Conservation (phyloP, 2,113 vertebrate genomes). For the Regulus satrapa region DNA sequence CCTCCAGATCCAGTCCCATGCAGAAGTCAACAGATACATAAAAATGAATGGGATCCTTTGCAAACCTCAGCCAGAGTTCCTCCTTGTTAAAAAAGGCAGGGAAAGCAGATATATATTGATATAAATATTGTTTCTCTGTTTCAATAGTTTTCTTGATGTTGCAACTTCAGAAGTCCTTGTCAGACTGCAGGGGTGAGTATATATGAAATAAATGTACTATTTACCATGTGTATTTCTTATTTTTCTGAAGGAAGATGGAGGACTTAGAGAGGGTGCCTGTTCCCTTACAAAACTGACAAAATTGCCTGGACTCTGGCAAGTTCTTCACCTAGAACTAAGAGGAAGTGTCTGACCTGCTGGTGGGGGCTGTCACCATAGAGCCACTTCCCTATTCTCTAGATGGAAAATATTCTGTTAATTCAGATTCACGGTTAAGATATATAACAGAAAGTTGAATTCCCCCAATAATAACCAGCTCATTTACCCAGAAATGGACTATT, state of each 20-base stretch:
- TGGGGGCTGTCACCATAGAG: neutral
- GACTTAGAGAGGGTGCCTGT: neutral
- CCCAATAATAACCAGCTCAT: neutral
- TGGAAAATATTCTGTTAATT: neutral
- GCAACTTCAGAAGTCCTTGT: neutral
- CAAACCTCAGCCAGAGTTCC: neutral
- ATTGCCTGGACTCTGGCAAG: neutral
- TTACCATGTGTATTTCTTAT: neutral
- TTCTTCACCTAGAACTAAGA: neutral
- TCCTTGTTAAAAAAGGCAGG: neutral
- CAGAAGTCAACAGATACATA: neutral
- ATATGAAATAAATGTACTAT: neutral
- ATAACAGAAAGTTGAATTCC: neutral
- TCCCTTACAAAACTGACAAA: neutral
- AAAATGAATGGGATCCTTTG: neutral
- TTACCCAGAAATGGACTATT: neutral
- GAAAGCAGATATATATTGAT: neutral
- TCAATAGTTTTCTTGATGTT: neutral
- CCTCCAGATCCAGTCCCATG: neutral
- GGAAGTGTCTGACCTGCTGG: neutral
- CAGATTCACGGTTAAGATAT: accelerated
- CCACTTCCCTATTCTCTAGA: neutral
- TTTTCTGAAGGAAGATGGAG: neutral
- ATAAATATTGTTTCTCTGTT: neutral
- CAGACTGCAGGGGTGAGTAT: neutral